Percentiles rank a stretch among this genome's conserved stretches.
Conservation (phyloP, 2,113 vertebrate species). For the Xiphias gladius region DNA sequence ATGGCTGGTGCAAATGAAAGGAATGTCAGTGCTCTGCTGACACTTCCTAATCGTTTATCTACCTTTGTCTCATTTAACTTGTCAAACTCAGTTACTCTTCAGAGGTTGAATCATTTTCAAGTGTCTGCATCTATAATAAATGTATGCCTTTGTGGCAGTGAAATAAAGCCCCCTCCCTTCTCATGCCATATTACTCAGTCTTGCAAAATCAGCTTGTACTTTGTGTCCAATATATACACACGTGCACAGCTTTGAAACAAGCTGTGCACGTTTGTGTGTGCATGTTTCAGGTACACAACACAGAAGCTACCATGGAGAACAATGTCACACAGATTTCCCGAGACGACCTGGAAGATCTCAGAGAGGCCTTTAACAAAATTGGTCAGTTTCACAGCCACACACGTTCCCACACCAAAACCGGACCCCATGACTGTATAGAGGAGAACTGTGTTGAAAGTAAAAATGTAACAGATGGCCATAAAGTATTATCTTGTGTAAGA, state of each 20-base stretch:
- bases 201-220: background rate
- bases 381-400: constrained; percentile 81
- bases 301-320: constrained; percentile 86
- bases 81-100: background rate
- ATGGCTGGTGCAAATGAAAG: background rate
- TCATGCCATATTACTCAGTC: background rate
- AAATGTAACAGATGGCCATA: constrained; percentile 59
- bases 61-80: background rate
- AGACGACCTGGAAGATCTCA: constrained; percentile 94
- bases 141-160: background rate
- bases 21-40: background rate
- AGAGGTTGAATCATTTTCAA: background rate
- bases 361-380: constrained; percentile 95
- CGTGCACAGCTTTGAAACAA: too few relatives aligned
- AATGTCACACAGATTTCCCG: constrained; percentile 91
- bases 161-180: background rate
- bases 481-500: constrained; percentile 50
- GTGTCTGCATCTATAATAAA: background rate
- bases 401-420: constrained; percentile 11
- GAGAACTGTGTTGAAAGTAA: background rate
- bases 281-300: constrained; percentile 45
- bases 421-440: background rate
- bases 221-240: background rate
- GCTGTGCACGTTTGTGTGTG: background rate
- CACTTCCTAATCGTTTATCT: constrained; percentile 4